Base-by-base conservation (phyloP, 2,797 vertebrate species). In the Falco cherrug region DNA sequence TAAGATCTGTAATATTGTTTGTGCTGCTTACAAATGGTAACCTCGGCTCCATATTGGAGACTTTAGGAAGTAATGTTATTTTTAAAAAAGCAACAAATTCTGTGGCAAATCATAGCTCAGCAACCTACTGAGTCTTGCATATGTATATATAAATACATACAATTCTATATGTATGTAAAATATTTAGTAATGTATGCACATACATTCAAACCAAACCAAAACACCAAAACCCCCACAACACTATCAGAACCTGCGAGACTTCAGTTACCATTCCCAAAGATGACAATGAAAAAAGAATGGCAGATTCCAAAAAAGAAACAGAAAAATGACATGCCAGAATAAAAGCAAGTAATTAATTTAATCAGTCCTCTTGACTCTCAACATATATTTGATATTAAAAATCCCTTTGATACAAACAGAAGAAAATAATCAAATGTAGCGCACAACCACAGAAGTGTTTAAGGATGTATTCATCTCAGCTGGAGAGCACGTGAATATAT, bases 351-450 rank as follows among this genome's bases (percentile, higher is more conserved):
- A 43, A 88, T 21, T 59, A 12, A 86, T 81, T 90, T 48, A 67
- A 69, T 59, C 39, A 76, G 14, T 47, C 9, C 51, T 43, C 31
- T 67, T 63, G 79, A 86, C n/a, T 93, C 80, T 68, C 87, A 92
- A 68, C 54, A 89, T 35, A 75, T 84, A 96, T 3, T 87, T 83
- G 31, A 47, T 43, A 91, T 91, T 84, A 76, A 86, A 95, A 90
- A 76, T 67, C 61, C 54, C 60, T 87, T 84, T 79, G 51, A 88
- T 79, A 67, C 11, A 93, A 89, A 67, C 69, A 93, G 39, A 88
- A 93, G 50, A 95, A 96, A 93, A 95, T 45, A 76, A 89, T 78
- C 43, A 84, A 88, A 86, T 61, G 28, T 29, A 84, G 10, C 21
- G 37, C 53, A 63, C 69, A 94, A 74, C 48, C 47, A 82, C 70